These are phyloP conservation scores for Idaea dimidiata DNA, from an alignment of 2,888 invertebrate species.

Conservation along the genomic window DNA sequence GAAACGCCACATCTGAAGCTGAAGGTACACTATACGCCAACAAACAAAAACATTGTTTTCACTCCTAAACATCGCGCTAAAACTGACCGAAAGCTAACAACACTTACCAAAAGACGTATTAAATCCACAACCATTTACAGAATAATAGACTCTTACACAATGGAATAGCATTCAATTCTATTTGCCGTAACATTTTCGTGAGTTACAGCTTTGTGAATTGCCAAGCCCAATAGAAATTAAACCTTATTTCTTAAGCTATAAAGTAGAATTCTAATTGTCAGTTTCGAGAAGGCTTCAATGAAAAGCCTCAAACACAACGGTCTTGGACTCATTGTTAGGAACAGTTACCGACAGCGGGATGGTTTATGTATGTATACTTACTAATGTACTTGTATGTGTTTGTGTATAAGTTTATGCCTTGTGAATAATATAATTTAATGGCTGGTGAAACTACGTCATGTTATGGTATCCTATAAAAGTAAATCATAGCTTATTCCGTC, in stretches of 20 bases:
- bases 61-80: slow-evolving; percentile 12
- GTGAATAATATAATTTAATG: not conserved
- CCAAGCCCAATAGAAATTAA: not conserved
- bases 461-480: not conserved
- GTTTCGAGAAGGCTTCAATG: slow-evolving; percentile 5
- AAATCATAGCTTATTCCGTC: not conserved
- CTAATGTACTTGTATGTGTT: not conserved
- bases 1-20: not conserved
- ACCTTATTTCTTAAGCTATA: not conserved
- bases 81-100: slow-evolving; percentile 9
- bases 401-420: not conserved
- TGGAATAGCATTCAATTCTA: not conserved
- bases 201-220: not conserved
- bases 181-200: not conserved
- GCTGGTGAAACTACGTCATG: not conserved
- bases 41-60: slow-evolving; percentile 16
- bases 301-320: slow-evolving; percentile 12
- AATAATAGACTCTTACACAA: not conserved
- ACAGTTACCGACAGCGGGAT: not conserved
- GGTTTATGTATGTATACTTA: not conserved
- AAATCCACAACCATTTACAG: not conserved
- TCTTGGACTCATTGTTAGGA: slow-evolving; percentile 10
- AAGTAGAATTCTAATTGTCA: not conserved
- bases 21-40: not conserved
- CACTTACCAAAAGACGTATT: slow-evolving; percentile 5